Conservation (phyloP, 2,888 invertebrate species). For the Willowsia nigromaculata region DNA sequence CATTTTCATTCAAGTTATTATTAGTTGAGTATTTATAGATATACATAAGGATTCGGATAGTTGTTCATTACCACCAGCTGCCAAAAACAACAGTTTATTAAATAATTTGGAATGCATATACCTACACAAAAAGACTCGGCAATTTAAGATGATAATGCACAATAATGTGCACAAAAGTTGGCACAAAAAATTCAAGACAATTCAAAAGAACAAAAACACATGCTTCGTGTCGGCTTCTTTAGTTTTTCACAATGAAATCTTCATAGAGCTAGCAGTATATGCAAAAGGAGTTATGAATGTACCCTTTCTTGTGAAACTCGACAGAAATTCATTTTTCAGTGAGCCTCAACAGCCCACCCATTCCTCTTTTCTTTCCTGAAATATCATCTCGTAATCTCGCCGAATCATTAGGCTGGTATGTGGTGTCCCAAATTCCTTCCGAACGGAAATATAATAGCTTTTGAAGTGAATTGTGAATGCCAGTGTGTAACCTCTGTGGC, state of each 20-base stretch:
- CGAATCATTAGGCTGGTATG: constrained; percentile 30
- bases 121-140: too few relatives aligned
- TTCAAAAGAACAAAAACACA: not conserved
- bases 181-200: not conserved
- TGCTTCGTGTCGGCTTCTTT: not conserved
- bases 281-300: not conserved
- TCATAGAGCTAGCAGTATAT: too few relatives aligned
- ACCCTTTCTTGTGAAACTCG: not conserved
- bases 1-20: constrained; percentile 57
- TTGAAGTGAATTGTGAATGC: not conserved
- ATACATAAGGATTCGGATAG: not conserved
- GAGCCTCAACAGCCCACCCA: constrained; percentile 21
- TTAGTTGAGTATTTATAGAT: not conserved
- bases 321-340: constrained; percentile 41
- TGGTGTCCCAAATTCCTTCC: constrained; percentile 29
- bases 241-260: too few relatives aligned
- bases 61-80: not conserved
- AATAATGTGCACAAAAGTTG: too few relatives aligned
- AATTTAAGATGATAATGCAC: too few relatives aligned
- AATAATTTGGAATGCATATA: not conserved
- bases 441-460: constrained; percentile 13
- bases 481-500: not conserved
- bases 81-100: not conserved
- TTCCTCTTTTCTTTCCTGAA: not conserved
- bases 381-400: not conserved